Evolutionary conservation across 2,888 invertebrate species (phyloP).

Genomic region (Micoletzkya japonica): DNA sequence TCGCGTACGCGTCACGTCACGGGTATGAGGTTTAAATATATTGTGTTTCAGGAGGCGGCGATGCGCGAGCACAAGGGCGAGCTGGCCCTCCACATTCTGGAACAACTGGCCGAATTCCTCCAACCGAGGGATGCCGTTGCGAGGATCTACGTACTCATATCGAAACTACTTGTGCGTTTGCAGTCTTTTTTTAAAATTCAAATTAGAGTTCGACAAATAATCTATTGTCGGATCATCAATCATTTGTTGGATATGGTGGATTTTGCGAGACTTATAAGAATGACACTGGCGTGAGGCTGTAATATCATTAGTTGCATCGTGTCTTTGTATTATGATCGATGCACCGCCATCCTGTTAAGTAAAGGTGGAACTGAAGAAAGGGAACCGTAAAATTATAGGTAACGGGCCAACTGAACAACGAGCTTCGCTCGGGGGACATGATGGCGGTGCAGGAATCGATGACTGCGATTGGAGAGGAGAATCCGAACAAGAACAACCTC

Average conservation of each 20-base stretch:
- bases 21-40: not conserved
- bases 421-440: not conserved
- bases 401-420: not conserved
- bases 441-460: not conserved
- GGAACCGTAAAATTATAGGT: not conserved
- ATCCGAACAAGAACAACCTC: not conserved
- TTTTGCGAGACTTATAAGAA: too few relatives aligned
- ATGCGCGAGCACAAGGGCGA: conserved; percentile 19
- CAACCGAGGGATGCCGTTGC: not conserved
- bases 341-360: too few relatives aligned
- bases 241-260: too few relatives aligned
- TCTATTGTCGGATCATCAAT: too few relatives aligned
- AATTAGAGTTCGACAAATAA: too few relatives aligned
- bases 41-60: conserved; percentile 11
- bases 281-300: too few relatives aligned
- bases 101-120: not conserved
- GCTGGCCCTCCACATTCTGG: conserved; percentile 3
- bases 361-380: not conserved
- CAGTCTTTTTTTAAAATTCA: too few relatives aligned
- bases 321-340: too few relatives aligned
- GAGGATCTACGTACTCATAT: conserved; percentile 5
- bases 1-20: not conserved
- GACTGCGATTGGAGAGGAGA: not conserved
- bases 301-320: too few relatives aligned
- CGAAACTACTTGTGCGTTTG: conserved; percentile 13